phyloP scores from a whole-genome alignment of 1,140 invertebrate species.

The Ptiloglossa arizonensis region DNA sequence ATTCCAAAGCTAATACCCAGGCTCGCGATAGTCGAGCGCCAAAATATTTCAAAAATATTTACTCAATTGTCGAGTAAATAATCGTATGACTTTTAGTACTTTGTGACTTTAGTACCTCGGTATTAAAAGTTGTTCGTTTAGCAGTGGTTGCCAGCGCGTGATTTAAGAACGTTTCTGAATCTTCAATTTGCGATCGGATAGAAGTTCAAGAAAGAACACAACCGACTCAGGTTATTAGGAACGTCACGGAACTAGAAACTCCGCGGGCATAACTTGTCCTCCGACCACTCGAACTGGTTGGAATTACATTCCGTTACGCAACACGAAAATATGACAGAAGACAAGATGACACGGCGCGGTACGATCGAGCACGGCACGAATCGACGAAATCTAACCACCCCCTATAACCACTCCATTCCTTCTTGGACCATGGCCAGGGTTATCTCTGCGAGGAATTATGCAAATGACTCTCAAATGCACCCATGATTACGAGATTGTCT shows the following conservation, averaged over 20 bases:
- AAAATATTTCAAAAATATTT: no score
- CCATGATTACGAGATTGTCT: not conserved
- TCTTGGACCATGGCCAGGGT: slow-evolving; percentile 2
- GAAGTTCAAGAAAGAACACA: not conserved
- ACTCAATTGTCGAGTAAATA: no score
- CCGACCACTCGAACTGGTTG: slow-evolving; percentile 26
- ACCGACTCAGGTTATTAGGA: not conserved
- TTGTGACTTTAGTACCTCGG: no score
- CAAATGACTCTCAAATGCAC: slow-evolving; percentile 9
- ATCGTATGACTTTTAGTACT: no score
- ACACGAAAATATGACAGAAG: slow-evolving; percentile 43
- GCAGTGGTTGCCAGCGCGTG: no score
- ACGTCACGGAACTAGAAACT: slow-evolving; percentile 4
- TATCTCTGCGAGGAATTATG: slow-evolving; percentile 33
- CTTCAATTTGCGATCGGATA: not conserved
- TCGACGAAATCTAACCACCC: slow-evolving; percentile 57
- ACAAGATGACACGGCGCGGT: slow-evolving; percentile 67
- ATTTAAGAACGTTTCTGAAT: no score
- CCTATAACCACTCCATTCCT: not conserved
- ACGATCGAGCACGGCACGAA: slow-evolving; percentile 70
- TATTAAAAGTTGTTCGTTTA: no score
- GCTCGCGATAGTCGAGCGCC: no score
- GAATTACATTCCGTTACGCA: slow-evolving; percentile 43
- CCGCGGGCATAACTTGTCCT: not conserved
- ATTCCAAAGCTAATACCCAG: no score